A percentile compares a stretch with the other conserved stretches of the same genome.
Conservation (phyloP, 2,888 invertebrate species). For the Eristalis pertinax region DNA sequence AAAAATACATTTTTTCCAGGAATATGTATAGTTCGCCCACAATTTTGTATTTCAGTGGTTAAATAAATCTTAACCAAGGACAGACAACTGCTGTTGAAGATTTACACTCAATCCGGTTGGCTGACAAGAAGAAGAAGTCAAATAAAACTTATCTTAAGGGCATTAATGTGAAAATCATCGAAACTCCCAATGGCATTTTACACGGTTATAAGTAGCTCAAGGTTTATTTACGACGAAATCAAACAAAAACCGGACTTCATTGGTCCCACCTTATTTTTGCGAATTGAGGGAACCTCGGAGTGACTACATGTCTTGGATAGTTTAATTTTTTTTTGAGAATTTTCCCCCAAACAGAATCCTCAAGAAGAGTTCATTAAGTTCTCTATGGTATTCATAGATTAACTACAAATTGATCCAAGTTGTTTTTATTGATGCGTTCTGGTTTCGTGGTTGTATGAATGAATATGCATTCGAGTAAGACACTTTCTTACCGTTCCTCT, state of each 20-base stretch:
- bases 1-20: too few relatives aligned
- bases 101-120: neutral
- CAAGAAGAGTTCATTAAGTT: neutral
- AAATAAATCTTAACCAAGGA: too few relatives aligned
- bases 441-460: too few relatives aligned
- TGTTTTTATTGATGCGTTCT: too few relatives aligned
- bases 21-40: too few relatives aligned
- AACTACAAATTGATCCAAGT: neutral
- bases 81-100: too few relatives aligned
- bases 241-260: neutral
- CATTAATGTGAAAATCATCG: neutral
- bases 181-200: neutral
- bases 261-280: neutral
- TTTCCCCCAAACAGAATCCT: neutral
- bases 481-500: too few relatives aligned
- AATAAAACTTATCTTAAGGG: neutral
- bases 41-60: too few relatives aligned
- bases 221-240: neutral
- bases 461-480: too few relatives aligned
- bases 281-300: neutral
- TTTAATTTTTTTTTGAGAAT: neutral
- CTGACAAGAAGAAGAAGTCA: neutral
- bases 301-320: neutral
- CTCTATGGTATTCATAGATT: neutral
- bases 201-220: neutral